phyloP scores from a whole-genome alignment of 2,888 invertebrate genomes.

The Drosophila niveifrons region DNA sequence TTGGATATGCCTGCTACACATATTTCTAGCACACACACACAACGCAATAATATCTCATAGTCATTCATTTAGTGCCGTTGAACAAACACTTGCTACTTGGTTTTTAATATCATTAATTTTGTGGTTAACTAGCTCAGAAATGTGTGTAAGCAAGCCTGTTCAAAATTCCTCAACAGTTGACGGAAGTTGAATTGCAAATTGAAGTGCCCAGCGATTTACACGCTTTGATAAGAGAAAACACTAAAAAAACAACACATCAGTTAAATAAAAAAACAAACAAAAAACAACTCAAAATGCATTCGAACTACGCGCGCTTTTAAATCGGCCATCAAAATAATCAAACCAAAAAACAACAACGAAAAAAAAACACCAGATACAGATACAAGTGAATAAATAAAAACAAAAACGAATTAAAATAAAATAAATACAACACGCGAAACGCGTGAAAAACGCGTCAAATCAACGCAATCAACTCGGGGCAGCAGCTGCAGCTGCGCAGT shows the following conservation, averaged over 20 bases:
- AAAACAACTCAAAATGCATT: constrained; percentile 61
- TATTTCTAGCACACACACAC: too few relatives aligned
- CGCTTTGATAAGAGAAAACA: constrained; percentile 47
- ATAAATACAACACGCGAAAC: constrained; percentile 36
- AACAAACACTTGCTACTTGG: constrained; percentile 4
- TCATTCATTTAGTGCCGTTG: not conserved
- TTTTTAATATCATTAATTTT: constrained; percentile 8
- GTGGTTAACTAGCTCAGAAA: constrained; percentile 46
- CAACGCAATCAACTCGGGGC: constrained; percentile 27
- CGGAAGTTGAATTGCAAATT: constrained; percentile 77
- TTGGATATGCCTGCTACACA: too few relatives aligned
- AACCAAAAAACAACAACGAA: constrained; percentile 17
- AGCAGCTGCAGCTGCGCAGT: constrained; percentile 1
- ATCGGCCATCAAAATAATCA: constrained; percentile 31
- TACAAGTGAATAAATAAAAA: constrained; percentile 21
- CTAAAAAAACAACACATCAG: constrained; percentile 17
- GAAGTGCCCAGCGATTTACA: constrained; percentile 60
- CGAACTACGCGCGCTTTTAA: constrained; percentile 42
- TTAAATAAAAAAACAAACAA: constrained; percentile 25
- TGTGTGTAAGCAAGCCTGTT: constrained; percentile 36
- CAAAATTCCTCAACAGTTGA: constrained; percentile 64
- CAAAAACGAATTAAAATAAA: constrained; percentile 20
- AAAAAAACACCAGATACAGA: constrained; percentile 12
- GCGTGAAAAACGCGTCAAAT: constrained; percentile 51
- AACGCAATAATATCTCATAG: too few relatives aligned